A percentile compares a stretch with the other conserved stretches of the same genome.
These are phyloP conservation scores for Sebastes itinus DNA, from an alignment of 2,797 vertebrate genomes.

Conservation along the genomic window DNA sequence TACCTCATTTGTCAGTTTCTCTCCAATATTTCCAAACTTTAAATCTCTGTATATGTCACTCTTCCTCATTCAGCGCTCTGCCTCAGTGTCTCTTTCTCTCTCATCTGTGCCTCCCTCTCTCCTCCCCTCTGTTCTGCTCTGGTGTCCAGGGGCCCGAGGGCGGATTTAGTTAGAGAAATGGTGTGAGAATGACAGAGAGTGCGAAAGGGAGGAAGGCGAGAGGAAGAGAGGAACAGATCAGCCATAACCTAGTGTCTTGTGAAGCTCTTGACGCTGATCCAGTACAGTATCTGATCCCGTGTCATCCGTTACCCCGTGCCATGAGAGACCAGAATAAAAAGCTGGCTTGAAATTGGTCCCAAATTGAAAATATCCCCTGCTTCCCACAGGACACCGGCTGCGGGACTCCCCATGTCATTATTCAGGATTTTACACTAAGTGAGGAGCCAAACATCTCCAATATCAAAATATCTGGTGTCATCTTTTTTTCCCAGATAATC, in stretches of 20 bases:
- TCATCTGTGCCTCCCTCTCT: constrained; percentile 48
- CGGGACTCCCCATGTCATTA: neutral
- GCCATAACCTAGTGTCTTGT: constrained; percentile 34
- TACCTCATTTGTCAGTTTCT: neutral
- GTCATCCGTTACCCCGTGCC: constrained; percentile 35
- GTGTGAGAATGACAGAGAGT: constrained; percentile 41
- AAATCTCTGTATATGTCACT: constrained; percentile 14
- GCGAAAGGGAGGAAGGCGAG: neutral
- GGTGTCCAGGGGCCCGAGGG: constrained; percentile 54
- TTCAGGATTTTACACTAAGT: constrained; percentile 18
- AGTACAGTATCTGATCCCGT: constrained; percentile 30
- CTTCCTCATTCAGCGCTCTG: constrained; percentile 3
- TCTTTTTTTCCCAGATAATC: constrained; percentile 3
- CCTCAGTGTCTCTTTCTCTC: constrained; percentile 31
- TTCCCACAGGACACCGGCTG: constrained; percentile 11
- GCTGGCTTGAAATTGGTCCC: constrained; percentile 17
- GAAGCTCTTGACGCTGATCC: constrained; percentile 41
- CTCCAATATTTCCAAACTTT: constrained; percentile 14
- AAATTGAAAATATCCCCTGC: constrained; percentile 18
- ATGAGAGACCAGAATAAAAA: constrained; percentile 24
- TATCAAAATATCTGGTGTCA: constrained; percentile 3
- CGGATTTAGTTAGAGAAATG: constrained; percentile 57
- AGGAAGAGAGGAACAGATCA: constrained; percentile 29
- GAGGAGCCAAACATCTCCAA: neutral
- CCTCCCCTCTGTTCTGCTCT: constrained; percentile 55